These are phyloP conservation scores for Drosophila bocki DNA, from an alignment of 1,140 invertebrate genomes.

Conservation along the genomic window DNA sequence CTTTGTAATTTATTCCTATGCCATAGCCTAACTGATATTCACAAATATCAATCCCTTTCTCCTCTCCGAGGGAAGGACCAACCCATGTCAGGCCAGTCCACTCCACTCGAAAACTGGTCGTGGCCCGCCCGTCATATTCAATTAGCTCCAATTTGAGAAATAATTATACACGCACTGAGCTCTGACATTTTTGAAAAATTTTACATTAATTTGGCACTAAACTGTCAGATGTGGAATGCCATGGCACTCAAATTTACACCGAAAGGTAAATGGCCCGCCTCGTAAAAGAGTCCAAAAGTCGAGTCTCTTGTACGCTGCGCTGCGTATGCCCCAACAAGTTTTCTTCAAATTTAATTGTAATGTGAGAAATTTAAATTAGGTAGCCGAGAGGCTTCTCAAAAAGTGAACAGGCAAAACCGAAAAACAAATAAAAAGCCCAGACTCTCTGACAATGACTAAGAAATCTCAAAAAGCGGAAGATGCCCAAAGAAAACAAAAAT, in stretches of 20 bases:
- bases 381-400: slow-evolving; percentile 58
- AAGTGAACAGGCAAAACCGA: slow-evolving; percentile 33
- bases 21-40: not conserved
- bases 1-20: not conserved
- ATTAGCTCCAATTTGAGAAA: slow-evolving; percentile 66
- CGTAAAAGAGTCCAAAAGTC: slow-evolving; percentile 46
- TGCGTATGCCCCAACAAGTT: slow-evolving; percentile 51
- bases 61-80: slow-evolving; percentile 7
- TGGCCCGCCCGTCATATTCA: slow-evolving; percentile 47
- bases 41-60: slow-evolving; percentile 1
- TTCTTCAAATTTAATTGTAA: slow-evolving; percentile 76
- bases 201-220: slow-evolving; percentile 81
- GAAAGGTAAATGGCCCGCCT: slow-evolving; percentile 52
- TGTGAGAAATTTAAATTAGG: slow-evolving; percentile 83
- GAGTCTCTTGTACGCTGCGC: slow-evolving; percentile 25
- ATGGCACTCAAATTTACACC: slow-evolving; percentile 38
- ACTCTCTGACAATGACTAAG: slow-evolving; percentile 68
- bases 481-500: slow-evolving; percentile 65
- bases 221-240: slow-evolving; percentile 58
- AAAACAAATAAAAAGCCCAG: slow-evolving; percentile 60
- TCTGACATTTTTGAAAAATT: slow-evolving; percentile 67
- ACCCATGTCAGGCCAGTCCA: slow-evolving; percentile 28
- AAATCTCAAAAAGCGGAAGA: slow-evolving; percentile 67
- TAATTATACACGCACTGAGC: slow-evolving; percentile 66
- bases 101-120: slow-evolving; percentile 32